Percentiles rank a stretch among this genome's conserved stretches.
These are phyloP conservation scores for Orthosia gothica DNA, from an alignment of 2,888 invertebrate genomes.

Conservation along the genomic window DNA sequence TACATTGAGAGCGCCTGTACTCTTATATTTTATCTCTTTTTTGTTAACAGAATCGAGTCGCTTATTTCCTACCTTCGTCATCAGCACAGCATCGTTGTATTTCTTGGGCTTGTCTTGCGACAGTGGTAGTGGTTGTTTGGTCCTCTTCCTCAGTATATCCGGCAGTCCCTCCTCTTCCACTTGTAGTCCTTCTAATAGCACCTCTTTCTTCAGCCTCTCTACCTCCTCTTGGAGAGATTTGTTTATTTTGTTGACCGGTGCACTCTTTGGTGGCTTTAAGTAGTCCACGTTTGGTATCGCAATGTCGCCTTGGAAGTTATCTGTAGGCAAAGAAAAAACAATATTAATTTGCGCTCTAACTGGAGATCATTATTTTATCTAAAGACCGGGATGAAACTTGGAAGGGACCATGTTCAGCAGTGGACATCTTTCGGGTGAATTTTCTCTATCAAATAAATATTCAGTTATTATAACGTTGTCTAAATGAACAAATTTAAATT, in stretches of 20 bases:
- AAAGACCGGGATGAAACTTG: neutral
- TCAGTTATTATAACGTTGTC: neutral
- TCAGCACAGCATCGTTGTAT: slow-evolving; percentile 87
- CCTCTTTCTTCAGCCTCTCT: slow-evolving; percentile 96
- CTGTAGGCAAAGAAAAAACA: slow-evolving; percentile 89
- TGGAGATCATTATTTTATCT: neutral
- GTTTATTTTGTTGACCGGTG: slow-evolving; percentile 90
- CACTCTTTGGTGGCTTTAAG: slow-evolving; percentile 77
- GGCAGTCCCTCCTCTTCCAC: slow-evolving; percentile 96
- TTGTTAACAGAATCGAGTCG: too few relatives aligned
- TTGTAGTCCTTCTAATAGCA: slow-evolving; percentile 95
- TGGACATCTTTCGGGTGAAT: too few relatives aligned
- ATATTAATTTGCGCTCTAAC: neutral
- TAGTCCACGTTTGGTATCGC: slow-evolving; percentile 93
- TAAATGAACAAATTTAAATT: neutral
- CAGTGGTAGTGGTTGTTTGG: slow-evolving; percentile 92
- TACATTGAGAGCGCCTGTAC: too few relatives aligned
- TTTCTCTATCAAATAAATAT: neutral
- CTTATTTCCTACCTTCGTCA: slow-evolving; percentile 81
- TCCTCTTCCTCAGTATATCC: slow-evolving; percentile 94
- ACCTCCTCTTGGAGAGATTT: slow-evolving; percentile 94
- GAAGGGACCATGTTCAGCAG: too few relatives aligned
- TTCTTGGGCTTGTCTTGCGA: slow-evolving; percentile 89
- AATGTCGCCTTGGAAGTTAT: slow-evolving; percentile 96
- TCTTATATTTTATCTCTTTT: too few relatives aligned